A percentile compares a stretch with the other conserved stretches of the same genome.
Evolutionary conservation across 2,797 vertebrate genomes (phyloP).

Genomic region (Brotula barbata): DNA sequence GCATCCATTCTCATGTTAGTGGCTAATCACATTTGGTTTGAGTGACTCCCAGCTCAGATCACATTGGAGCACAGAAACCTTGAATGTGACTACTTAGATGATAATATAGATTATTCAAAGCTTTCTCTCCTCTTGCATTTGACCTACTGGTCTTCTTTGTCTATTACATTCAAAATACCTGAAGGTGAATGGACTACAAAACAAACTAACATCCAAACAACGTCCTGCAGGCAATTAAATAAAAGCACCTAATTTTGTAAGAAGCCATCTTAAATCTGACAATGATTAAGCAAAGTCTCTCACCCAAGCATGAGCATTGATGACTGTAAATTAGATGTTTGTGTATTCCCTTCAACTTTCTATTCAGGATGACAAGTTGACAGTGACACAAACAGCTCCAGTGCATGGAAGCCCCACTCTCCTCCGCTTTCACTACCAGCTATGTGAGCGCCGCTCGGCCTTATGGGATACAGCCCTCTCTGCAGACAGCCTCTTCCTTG

Average conservation of each 20-base stretch:
- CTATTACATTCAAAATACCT: neutral
- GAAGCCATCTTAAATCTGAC: no score
- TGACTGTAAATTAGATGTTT: no score
- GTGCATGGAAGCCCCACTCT: constrained; percentile 83
- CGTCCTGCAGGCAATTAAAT: no score
- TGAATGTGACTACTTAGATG: neutral
- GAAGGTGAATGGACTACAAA: no score
- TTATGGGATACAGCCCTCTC: constrained; percentile 92
- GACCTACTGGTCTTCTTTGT: no score
- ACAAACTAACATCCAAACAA: no score
- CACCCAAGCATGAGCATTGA: no score
- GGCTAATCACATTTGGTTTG: neutral
- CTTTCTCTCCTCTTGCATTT: no score
- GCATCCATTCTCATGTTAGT: constrained; percentile 31
- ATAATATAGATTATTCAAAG: neutral
- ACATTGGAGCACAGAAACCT: neutral
- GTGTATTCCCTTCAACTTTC: neutral
- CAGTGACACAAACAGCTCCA: constrained; percentile 88
- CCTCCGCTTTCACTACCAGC: constrained; percentile 92
- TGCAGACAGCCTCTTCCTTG: constrained; percentile 89
- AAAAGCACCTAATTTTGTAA: no score
- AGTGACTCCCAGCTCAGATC: neutral
- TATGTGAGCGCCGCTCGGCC: constrained; percentile 88
- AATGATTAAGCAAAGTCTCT: no score
- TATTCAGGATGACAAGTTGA: constrained; percentile 89